A percentile compares a stretch with the other conserved stretches of the same genome.
Conservation (phyloP, 1,140 invertebrate species). For the Melitaea cinxia region DNA sequence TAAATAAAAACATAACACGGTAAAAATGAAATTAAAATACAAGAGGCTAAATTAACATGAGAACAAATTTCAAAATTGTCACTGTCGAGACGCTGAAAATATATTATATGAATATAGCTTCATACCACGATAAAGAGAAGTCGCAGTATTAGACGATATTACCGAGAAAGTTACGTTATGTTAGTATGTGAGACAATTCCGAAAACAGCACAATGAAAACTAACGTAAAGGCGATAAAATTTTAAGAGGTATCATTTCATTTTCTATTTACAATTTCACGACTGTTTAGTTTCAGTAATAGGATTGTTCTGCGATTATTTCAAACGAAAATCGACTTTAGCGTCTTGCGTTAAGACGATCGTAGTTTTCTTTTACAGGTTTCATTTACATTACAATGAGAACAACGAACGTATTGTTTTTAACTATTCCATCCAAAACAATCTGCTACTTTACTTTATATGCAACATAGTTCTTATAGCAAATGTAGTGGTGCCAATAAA, state of each 20-base stretch:
- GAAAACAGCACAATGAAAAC: background rate
- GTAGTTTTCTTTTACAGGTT: background rate
- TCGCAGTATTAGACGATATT: background rate
- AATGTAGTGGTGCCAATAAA: no score
- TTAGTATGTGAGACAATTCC: background rate
- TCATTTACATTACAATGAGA: background rate
- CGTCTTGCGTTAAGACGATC: background rate
- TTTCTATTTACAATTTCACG: slow-evolving; percentile 8
- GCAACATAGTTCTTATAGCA: no score
- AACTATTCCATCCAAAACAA: background rate
- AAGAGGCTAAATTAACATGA: background rate
- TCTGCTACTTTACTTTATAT: no score
- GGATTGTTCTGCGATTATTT: background rate
- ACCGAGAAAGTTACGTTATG: background rate
- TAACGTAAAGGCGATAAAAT: slow-evolving; percentile 1
- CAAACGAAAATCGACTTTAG: background rate
- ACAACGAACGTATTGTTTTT: background rate
- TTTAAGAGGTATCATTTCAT: slow-evolving; percentile 5
- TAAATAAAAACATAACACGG: no score
- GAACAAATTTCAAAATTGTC: background rate
- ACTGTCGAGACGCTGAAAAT: background rate
- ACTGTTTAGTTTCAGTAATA: background rate
- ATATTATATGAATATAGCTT: background rate
- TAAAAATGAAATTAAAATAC: background rate
- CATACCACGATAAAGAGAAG: background rate